These are phyloP conservation scores for Agrilus biguttatus DNA, from an alignment of 2,888 invertebrate species.

Conservation along the genomic window DNA sequence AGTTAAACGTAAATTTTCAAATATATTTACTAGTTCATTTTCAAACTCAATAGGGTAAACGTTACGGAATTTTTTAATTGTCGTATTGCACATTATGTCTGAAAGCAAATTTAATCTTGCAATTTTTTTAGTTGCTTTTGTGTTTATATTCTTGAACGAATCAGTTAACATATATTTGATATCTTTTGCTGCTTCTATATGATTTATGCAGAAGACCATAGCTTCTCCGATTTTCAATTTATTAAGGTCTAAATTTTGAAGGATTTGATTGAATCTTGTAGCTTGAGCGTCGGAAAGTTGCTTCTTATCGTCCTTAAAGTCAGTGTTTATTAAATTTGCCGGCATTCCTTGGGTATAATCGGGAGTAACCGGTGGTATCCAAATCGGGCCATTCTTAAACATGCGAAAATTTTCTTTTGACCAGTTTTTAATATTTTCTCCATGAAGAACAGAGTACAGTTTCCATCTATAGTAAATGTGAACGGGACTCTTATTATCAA, in stretches of 20 bases:
- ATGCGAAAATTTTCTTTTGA: slow-evolving; percentile 79
- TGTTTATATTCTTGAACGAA: slow-evolving; percentile 54
- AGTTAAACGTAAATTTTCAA: slow-evolving; percentile 55
- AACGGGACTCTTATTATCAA: slow-evolving; percentile 89
- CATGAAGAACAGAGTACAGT: slow-evolving; percentile 86
- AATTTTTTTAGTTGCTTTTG: slow-evolving; percentile 67
- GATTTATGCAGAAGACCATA: slow-evolving; percentile 97
- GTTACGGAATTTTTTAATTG: slow-evolving; percentile 64
- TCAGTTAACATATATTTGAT: slow-evolving; percentile 80
- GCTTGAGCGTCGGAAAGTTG: slow-evolving; percentile 65
- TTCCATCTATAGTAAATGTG: slow-evolving; percentile 98
- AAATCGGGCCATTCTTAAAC: slow-evolving; percentile 89
- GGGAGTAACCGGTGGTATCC: slow-evolving; percentile 88
- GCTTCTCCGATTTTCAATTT: slow-evolving; percentile 70
- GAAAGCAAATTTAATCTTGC: slow-evolving; percentile 88
- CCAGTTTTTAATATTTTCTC: slow-evolving; percentile 83
- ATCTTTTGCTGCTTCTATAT: slow-evolving; percentile 87
- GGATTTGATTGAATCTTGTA: slow-evolving; percentile 72
- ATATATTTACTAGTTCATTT: slow-evolving; percentile 55
- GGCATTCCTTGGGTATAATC: slow-evolving; percentile 94
- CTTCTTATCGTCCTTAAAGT: slow-evolving; percentile 44
- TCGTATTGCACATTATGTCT: slow-evolving; percentile 91
- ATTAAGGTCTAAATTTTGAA: slow-evolving; percentile 67
- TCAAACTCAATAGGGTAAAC: slow-evolving; percentile 46
- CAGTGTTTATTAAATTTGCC: slow-evolving; percentile 56